A percentile compares a stretch with the other conserved stretches of the same genome.
phyloP scores from a whole-genome alignment of 2,888 invertebrate species.

The Caenorhabditis angaria region DNA sequence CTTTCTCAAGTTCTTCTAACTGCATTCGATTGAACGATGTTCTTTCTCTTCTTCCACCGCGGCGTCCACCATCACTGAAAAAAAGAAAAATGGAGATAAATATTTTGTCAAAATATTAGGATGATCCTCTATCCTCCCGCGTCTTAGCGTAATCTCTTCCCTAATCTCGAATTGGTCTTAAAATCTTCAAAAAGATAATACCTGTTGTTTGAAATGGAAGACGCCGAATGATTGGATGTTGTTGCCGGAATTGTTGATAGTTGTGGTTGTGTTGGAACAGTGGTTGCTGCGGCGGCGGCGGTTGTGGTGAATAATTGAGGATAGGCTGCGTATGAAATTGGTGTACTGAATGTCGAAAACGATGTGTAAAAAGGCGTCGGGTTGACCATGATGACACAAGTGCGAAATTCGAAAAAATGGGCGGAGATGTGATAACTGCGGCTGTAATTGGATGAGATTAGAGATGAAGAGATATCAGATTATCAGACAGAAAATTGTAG shows the following conservation, averaged over 20 bases:
- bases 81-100: not conserved
- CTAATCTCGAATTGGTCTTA: constrained; percentile 41
- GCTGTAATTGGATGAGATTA: not conserved
- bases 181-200: constrained; percentile 5
- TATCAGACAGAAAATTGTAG: no score
- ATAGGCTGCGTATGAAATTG: constrained; percentile 30
- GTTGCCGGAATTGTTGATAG: constrained; percentile 15
- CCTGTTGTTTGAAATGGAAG: constrained; percentile 15
- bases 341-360: constrained; percentile 16
- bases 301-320: constrained; percentile 23
- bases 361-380: constrained; percentile 28
- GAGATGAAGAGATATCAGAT: not conserved
- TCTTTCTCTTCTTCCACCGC: constrained; percentile 45
- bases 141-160: constrained; percentile 45
- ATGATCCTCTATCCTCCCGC: constrained; percentile 8
- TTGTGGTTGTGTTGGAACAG: constrained; percentile 6
- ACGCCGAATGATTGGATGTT: not conserved
- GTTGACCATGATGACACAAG: constrained; percentile 36
- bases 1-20: constrained; percentile 47
- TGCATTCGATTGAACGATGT: constrained; percentile 54
- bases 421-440: constrained; percentile 6
- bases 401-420: constrained; percentile 2
- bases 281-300: not conserved
- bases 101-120: not conserved
- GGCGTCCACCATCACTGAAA: constrained; percentile 28